Percentiles rank a stretch among this genome's conserved stretches.
These are phyloP conservation scores for Arrhamphus sclerolepis DNA, from an alignment of 2,797 vertebrate species.

Conservation along the genomic window DNA sequence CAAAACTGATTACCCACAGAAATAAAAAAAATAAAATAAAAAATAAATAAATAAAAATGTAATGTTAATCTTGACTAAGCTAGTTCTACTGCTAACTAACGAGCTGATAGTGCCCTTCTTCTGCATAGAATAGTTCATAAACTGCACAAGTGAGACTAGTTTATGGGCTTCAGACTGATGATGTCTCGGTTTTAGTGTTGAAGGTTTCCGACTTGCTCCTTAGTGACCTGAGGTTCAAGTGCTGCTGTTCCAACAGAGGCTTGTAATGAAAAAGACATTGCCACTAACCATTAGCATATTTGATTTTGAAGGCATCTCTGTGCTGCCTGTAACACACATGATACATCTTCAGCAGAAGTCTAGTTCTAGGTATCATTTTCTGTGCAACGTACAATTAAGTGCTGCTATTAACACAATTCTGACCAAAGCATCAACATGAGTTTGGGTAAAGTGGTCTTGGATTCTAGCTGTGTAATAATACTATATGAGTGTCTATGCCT, in stretches of 20 bases:
- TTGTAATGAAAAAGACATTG: slow-evolving; percentile 32
- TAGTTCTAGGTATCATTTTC: slow-evolving; percentile 6
- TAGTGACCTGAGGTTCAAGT: slow-evolving; percentile 51
- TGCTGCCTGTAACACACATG: slow-evolving; percentile 19
- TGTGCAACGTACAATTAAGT: background rate
- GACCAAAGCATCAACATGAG: too few relatives aligned
- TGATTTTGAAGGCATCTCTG: slow-evolving; percentile 30
- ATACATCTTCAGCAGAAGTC: slow-evolving; percentile 12
- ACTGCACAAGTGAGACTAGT: slow-evolving; percentile 30
- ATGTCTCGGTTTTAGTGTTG: slow-evolving; percentile 64
- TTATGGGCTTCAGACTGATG: slow-evolving; percentile 56
- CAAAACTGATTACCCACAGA: slow-evolving; percentile 57
- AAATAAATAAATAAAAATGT: slow-evolving; percentile 13
- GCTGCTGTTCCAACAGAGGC: slow-evolving; percentile 29
- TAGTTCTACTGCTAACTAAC: slow-evolving; percentile 43
- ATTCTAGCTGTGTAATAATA: slow-evolving; percentile 26
- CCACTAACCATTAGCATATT: slow-evolving; percentile 48
- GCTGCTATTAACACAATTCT: too few relatives aligned
- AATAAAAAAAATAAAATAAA: slow-evolving; percentile 20
- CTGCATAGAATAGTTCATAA: slow-evolving; percentile 29
- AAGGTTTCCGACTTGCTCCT: slow-evolving; percentile 70
- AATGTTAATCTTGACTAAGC: slow-evolving; percentile 67
- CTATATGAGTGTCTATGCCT: slow-evolving; percentile 32
- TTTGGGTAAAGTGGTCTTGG: background rate
- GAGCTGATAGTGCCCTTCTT: slow-evolving; percentile 29